phyloP scores from a whole-genome alignment of 2,888 invertebrate species.

The Scaptomyza polygonia region DNA sequence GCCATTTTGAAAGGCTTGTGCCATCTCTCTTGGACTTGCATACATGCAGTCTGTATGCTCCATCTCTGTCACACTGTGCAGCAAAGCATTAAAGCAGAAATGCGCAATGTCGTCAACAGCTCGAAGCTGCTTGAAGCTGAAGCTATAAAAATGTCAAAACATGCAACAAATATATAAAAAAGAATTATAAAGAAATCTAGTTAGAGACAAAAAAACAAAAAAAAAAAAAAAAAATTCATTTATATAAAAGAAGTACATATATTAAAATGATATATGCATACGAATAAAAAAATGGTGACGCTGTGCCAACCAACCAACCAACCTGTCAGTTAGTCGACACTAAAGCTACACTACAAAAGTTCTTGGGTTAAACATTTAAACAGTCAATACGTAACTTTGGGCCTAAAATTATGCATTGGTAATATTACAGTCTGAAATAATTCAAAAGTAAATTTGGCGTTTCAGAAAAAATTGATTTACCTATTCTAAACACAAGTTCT shows the following conservation, averaged over 20 bases:
- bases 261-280: slow-evolving; percentile 30
- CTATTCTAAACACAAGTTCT: too few relatives aligned
- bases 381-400: too few relatives aligned
- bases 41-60: too few relatives aligned
- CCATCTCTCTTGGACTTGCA: slow-evolving; percentile 9
- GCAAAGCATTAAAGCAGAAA: slow-evolving; percentile 74
- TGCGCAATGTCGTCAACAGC: slow-evolving; percentile 54
- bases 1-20: slow-evolving; percentile 63
- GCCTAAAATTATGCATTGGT: too few relatives aligned
- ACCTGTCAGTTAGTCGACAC: too few relatives aligned
- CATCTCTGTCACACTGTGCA: slow-evolving; percentile 51
- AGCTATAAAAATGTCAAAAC: slow-evolving; percentile 75
- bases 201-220: slow-evolving; percentile 19
- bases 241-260: slow-evolving; percentile 16
- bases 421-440: too few relatives aligned
- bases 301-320: too few relatives aligned
- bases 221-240: slow-evolving; percentile 3
- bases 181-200: slow-evolving; percentile 72
- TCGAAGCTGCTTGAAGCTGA: slow-evolving; percentile 41
- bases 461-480: too few relatives aligned
- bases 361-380: too few relatives aligned
- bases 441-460: too few relatives aligned
- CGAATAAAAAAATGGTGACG: too few relatives aligned
- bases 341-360: too few relatives aligned
- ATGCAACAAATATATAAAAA: slow-evolving; percentile 61